phyloP scores from a whole-genome alignment of 2,113 vertebrate species.

The Pontoporia blainvillei region DNA sequence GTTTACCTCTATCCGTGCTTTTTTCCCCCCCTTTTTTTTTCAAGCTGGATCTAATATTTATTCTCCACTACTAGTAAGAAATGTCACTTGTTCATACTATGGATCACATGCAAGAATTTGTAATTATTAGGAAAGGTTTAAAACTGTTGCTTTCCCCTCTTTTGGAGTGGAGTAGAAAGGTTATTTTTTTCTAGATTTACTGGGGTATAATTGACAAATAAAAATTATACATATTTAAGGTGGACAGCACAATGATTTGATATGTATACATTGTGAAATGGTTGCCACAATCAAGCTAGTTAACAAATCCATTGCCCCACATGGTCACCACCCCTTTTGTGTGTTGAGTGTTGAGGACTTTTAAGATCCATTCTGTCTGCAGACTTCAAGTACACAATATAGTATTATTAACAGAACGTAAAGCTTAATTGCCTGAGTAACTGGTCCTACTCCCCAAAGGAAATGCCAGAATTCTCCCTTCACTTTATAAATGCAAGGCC shows the following conservation, averaged over 20 bases:
- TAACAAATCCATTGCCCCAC: not conserved
- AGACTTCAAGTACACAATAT: not conserved
- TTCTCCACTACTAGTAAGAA: not conserved
- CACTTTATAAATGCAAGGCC: not conserved
- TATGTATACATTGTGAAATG: not conserved
- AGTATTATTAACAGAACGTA: not conserved
- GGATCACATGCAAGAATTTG: not conserved
- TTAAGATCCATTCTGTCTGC: not conserved
- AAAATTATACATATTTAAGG: not conserved
- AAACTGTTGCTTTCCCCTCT: not conserved
- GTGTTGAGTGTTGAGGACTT: not conserved
- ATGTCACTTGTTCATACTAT: not conserved
- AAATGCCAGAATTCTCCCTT: constrained; percentile 5
- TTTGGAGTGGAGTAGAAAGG: not conserved
- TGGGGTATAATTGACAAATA: too few relatives aligned
- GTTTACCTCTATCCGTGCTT: not conserved
- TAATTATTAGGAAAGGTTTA: not conserved
- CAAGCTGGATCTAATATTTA: not conserved
- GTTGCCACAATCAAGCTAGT: not conserved
- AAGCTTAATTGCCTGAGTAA: constrained; percentile 22
- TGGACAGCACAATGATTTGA: not conserved
- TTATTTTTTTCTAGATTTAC: not conserved
- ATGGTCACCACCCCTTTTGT: not conserved
- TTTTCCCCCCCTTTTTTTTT: not conserved
- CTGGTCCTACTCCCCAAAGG: not conserved